A percentile compares a stretch with the other conserved stretches of the same genome.
Evolutionary conservation across 1,140 invertebrate genomes (phyloP).

Genomic region (Halotydeus destructor): DNA sequence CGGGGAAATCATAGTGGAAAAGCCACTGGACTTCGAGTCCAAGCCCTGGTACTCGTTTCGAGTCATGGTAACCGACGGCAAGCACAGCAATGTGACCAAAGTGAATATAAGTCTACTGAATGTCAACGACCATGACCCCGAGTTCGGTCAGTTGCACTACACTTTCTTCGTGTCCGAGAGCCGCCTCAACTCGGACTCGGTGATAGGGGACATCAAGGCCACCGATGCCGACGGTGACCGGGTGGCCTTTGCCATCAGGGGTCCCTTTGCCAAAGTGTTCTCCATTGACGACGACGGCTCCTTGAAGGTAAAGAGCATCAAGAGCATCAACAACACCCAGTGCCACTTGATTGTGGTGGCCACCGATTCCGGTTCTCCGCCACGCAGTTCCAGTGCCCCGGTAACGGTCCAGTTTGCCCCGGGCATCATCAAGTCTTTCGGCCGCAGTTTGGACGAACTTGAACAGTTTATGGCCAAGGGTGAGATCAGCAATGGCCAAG

Average conservation of each 20-base stretch:
- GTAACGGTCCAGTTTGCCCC: slow-evolving; percentile 44
- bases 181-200: slow-evolving; percentile 17
- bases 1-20: slow-evolving; percentile 54
- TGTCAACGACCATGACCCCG: slow-evolving; percentile 70
- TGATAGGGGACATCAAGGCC: slow-evolving; percentile 36
- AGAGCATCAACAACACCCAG: slow-evolving; percentile 31
- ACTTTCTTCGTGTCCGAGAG: slow-evolving; percentile 44
- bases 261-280: slow-evolving; percentile 24
- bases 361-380: slow-evolving; percentile 49
- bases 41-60: slow-evolving; percentile 41
- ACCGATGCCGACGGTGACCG: slow-evolving; percentile 18
- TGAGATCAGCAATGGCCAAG: background rate
- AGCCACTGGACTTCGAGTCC: slow-evolving; percentile 56
- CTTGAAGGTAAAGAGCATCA: slow-evolving; percentile 25
- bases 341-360: slow-evolving; percentile 52
- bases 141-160: slow-evolving; percentile 63
- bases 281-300: slow-evolving; percentile 31
- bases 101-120: slow-evolving; percentile 60
- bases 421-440: slow-evolving; percentile 13
- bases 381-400: slow-evolving; percentile 44
- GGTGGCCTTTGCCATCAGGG: slow-evolving; percentile 16
- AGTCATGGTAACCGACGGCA: slow-evolving; percentile 61
- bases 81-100: slow-evolving; percentile 49
- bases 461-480: background rate
- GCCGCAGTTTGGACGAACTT: slow-evolving; percentile 15